Base-by-base conservation (phyloP, 2,797 vertebrate genomes). In the Periparus ater region DNA sequence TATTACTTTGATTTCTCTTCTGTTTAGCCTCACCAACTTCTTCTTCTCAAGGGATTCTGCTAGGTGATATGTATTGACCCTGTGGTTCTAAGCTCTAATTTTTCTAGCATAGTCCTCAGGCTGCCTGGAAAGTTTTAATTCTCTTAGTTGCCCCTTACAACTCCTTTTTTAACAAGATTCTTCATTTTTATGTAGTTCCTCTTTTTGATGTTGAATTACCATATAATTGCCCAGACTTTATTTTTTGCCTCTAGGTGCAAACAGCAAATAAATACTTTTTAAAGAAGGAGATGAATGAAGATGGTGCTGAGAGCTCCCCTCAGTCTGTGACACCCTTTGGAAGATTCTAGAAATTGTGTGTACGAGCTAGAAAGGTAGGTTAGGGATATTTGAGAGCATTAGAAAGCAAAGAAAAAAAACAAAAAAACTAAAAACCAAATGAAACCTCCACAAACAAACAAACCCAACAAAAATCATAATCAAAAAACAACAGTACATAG, bases 191-290 rank as follows among this genome's bases (percentile, higher is more conserved):
- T 62, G 36, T 66, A 66, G 55, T 38, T 72, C 63, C 20, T 4
- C 18, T 82, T 93, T 96, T 85, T 92, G 95, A 94, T 79, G 92
- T 72, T 93, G 62, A 92, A 92, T 92, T 87, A 91, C 84, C 67
- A 89, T 92, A 73, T 82, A 92, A 93, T 91, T 91, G 60, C 36
- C 44, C 44, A 61, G 34, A 62, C 18, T 61, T 67, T 5, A 1
- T 10, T 71, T 81, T 72, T 55, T 45, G 36, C 77, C 63, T 87
- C 20, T 55, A 68, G 77, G 45, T 79, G 40, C 55, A 89, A 65
- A 36, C 20, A 40, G 22, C 36, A 87, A 62, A 34, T 53, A 93
- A 95, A 93, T 51, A 81, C 27, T 57, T 65, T 87, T 87, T 36
- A 58, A 86, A 74, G 77, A 75, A 55, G 0, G 3, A 72, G n/a